Evolutionary conservation across 2,888 invertebrate genomes (phyloP), one percentile per base, ranked within the genome.

Genomic region (Eurois occulta): DNA sequence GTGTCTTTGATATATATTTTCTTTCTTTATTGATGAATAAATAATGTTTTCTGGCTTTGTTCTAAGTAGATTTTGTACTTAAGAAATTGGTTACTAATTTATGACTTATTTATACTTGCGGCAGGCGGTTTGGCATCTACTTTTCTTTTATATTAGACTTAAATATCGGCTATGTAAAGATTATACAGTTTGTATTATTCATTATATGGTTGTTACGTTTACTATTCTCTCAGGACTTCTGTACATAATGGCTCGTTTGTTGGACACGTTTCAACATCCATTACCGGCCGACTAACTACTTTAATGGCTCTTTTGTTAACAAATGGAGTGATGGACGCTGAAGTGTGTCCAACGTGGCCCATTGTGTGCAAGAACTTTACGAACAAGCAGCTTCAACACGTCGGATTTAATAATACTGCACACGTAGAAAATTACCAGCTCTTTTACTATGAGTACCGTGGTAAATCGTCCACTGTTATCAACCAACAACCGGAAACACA

Each of bases 231-330:
- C 48, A 62, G 35, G 76, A 67, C 69, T 82, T 75, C 77, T 82
- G 76, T 43, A 86, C 76, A 82, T 73, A 83, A 83, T 86, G 72
- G 77, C 86, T 73, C 86, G 72, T 83, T 82, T 82, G 83, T 83
- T 86, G 83, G 58, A 83, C 83, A 83, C 86, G 86, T 86, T 78
- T 84, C 75, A 84, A 83, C 84, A 78, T 84, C 84, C 84, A 84
- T 84, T 86, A 84, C 86, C 70, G 86, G 72, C 66, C 86, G 78
- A 73, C 86, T 84, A 84, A 83, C 86, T 86, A 75, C 84, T 86
- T 84, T 84, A 86, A 84, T 86, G 84, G 86, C 66, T 78, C 87
- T 83, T 84, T 84, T 84, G 87, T 84, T 86, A 78, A 78, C 87
- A 78, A 84, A 84, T 73, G 84, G 79, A 84, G 87, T 86, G 84